Conservation (phyloP, 2,113 vertebrate genomes). For the Prunella fulvescens region DNA sequence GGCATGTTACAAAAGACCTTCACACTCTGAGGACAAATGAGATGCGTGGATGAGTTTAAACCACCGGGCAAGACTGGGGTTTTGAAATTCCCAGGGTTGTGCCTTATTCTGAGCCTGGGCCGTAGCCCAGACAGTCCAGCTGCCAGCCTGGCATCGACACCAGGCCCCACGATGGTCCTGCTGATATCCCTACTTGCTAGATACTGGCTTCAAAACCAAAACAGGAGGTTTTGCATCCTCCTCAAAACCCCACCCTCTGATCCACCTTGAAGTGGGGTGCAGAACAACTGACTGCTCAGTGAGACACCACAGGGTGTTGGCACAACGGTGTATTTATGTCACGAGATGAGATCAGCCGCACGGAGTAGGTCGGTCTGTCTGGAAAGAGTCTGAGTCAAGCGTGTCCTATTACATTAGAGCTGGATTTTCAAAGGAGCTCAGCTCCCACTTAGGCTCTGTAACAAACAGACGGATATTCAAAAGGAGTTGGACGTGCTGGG, state of each 20-base stretch:
- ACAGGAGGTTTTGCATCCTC: not conserved
- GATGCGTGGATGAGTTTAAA: not conserved
- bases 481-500: not conserved
- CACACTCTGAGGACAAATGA: not conserved
- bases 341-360: conserved; percentile 47
- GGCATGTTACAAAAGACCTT: conserved; percentile 18
- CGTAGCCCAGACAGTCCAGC: not conserved
- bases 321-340: not conserved
- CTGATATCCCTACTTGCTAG: not conserved
- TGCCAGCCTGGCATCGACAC: not conserved
- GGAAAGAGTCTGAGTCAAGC: conserved; percentile 28
- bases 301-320: not conserved
- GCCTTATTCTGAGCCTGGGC: not conserved
- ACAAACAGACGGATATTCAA: not conserved
- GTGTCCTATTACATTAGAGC: conserved; percentile 42
- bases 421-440: conserved; percentile 32
- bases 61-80: not conserved
- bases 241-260: not conserved
- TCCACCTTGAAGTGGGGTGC: not conserved
- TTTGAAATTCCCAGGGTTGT: conserved; percentile 7
- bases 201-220: not conserved
- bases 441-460: not conserved
- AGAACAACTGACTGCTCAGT: not conserved
- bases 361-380: not conserved
- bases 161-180: not conserved